Percentiles rank a stretch among this genome's conserved stretches.
phyloP scores from a whole-genome alignment of 1,140 invertebrate genomes.

The Papilio aristodemus region DNA sequence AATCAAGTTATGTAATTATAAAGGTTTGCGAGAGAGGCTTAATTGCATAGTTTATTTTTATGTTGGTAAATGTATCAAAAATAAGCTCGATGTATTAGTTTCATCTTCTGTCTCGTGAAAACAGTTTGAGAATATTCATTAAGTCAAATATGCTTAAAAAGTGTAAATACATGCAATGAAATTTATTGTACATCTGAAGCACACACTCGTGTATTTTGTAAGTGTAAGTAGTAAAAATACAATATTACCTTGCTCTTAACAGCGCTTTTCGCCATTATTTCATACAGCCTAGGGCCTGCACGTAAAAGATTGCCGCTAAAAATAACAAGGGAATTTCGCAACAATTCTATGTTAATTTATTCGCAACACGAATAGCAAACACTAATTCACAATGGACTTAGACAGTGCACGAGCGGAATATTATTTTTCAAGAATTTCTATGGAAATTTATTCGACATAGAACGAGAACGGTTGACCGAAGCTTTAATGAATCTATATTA shows the following conservation, averaged over 20 bases:
- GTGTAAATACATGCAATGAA: too few species aligned
- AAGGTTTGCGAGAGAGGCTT: slow-evolving; percentile 7
- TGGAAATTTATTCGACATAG: slow-evolving; percentile 34
- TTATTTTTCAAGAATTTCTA: slow-evolving; percentile 31
- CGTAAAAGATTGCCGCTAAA: not conserved
- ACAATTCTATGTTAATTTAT: slow-evolving; percentile 25
- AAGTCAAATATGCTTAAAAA: too few species aligned
- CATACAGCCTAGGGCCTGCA: not conserved
- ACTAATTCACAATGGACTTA: slow-evolving; percentile 31
- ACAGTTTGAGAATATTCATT: too few species aligned
- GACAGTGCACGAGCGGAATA: slow-evolving; percentile 28
- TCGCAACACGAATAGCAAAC: slow-evolving; percentile 29
- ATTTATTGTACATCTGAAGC: too few species aligned
- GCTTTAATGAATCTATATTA: slow-evolving; percentile 54
- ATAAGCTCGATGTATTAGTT: not conserved
- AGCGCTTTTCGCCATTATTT: not conserved
- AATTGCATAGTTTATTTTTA: not conserved
- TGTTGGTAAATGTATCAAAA: too few species aligned
- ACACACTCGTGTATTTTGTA: not conserved
- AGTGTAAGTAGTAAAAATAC: too few species aligned
- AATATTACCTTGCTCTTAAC: not conserved
- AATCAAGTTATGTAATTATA: slow-evolving; percentile 29
- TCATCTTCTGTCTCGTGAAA: too few species aligned
- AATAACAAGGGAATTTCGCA: slow-evolving; percentile 23
- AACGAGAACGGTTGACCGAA: slow-evolving; percentile 36